Conservation (phyloP, 2,113 vertebrate genomes). For the Prietella phreatophila region DNA sequence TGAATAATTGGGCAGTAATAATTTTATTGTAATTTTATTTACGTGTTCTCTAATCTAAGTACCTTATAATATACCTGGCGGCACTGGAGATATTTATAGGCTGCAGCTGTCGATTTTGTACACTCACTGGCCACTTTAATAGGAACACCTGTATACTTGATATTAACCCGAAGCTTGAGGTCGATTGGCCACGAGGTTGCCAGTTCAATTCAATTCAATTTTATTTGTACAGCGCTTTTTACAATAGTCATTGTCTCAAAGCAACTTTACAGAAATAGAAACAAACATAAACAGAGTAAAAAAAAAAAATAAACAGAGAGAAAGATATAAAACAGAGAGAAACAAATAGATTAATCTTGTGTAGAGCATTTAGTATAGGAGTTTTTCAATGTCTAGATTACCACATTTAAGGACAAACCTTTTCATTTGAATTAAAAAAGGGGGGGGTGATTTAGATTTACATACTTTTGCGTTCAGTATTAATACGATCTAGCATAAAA, state of each 20-base stretch:
- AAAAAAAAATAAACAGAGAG: too few species aligned
- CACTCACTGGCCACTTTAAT: neutral
- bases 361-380: neutral
- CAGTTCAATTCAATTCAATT: too few species aligned
- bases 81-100: neutral
- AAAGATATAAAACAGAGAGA: too few species aligned
- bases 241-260: too few species aligned
- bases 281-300: too few species aligned
- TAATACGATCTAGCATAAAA: neutral
- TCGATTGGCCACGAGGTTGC: neutral
- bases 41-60: neutral
- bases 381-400: neutral
- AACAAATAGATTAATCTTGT: neutral
- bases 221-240: too few species aligned
- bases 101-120: neutral
- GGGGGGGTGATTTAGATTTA: neutral
- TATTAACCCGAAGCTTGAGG: neutral
- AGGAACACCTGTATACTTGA: neutral
- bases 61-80: neutral
- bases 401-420: neutral
- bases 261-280: too few species aligned
- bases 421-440: neutral
- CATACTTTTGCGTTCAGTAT: neutral
- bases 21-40: neutral
- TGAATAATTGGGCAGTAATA: neutral